Conservation (phyloP, 2,888 invertebrate species). For the Trissonchulus latispiculum region DNA sequence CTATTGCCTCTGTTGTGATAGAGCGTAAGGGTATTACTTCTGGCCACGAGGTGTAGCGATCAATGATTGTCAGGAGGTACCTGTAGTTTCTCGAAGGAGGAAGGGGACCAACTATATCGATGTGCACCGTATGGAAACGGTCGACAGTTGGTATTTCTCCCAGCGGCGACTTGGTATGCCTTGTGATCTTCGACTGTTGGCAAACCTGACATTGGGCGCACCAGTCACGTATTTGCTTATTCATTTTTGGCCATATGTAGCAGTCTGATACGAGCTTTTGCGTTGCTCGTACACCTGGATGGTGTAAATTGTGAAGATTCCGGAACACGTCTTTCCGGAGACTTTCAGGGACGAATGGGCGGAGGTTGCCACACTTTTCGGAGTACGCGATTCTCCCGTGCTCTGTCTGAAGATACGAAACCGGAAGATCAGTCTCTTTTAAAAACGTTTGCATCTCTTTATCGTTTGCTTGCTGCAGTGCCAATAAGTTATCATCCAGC, state of each 20-base stretch:
- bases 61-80: conserved; percentile 2
- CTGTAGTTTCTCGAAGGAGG: background rate
- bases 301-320: background rate
- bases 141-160: background rate
- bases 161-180: background rate
- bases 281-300: conserved; percentile 2
- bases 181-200: background rate
- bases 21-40: background rate
- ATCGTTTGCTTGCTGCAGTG: background rate
- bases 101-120: conserved; percentile 6
- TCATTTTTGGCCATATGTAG: conserved; percentile 1
- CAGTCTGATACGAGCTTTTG: background rate
- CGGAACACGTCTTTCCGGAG: conserved; percentile 1
- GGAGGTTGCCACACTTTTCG: background rate
- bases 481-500: background rate
- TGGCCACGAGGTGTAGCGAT: conserved; percentile 1
- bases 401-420: background rate
- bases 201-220: background rate
- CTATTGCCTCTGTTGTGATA: background rate
- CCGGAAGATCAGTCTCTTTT: background rate
- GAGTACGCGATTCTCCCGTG: too few relatives aligned
- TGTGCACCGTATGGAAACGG: conserved; percentile 9
- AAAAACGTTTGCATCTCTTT: background rate
- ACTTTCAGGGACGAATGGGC: background rate
- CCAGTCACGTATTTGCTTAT: background rate